Percentiles rank a stretch among this genome's conserved stretches.
These are phyloP conservation scores for Malachius bipustulatus DNA, from an alignment of 2,888 invertebrate species.

Conservation along the genomic window DNA sequence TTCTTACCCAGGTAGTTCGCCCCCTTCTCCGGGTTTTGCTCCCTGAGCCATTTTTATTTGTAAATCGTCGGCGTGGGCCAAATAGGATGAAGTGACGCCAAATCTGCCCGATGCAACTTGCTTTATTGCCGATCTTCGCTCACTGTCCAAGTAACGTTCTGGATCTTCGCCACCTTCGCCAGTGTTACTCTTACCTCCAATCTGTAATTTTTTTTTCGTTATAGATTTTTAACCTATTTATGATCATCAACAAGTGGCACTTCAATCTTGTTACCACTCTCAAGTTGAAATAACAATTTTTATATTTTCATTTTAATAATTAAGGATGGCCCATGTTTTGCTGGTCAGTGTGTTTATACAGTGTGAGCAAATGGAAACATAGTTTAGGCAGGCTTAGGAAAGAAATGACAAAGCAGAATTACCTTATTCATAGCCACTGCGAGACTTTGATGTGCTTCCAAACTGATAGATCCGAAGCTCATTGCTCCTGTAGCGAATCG, in stretches of 20 bases:
- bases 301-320: too few relatives aligned
- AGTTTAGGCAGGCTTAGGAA: too few relatives aligned
- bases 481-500: conserved; percentile 72
- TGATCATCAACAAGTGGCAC: too few relatives aligned
- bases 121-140: conserved; percentile 89
- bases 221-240: too few relatives aligned
- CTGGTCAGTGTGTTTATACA: too few relatives aligned
- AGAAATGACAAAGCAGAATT: too few relatives aligned
- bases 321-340: too few relatives aligned
- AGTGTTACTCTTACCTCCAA: conserved; percentile 96
- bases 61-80: conserved; percentile 94
- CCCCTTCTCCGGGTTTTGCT: conserved; percentile 98
- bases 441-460: conserved; percentile 90
- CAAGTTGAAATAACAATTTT: too few relatives aligned
- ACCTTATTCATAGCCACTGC: conserved; percentile 92
- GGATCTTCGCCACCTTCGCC: conserved; percentile 92
- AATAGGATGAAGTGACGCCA: conserved; percentile 93
- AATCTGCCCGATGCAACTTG: conserved; percentile 98
- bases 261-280: too few relatives aligned
- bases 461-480: conserved; percentile 65
- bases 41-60: conserved; percentile 99
- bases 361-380: too few relatives aligned
- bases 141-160: conserved; percentile 60
- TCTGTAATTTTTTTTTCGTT: too few relatives aligned
- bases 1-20: conserved; percentile 71